Conservation (phyloP, 2,797 vertebrate species). For the Oryzias sinensis region DNA sequence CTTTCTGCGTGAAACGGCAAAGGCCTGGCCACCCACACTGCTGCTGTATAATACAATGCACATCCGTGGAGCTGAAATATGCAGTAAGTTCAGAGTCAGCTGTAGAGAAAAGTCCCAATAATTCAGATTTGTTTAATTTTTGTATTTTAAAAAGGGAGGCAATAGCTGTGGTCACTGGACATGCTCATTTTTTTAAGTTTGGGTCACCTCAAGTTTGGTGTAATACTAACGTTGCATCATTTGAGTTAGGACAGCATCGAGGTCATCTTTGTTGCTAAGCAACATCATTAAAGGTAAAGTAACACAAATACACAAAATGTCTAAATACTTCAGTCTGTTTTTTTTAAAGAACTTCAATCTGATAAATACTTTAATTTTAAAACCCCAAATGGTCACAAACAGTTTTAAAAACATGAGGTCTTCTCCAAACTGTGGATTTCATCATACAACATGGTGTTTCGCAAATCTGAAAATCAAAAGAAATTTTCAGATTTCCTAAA, state of each 20-base stretch:
- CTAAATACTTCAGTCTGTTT: too few species aligned
- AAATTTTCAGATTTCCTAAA: too few species aligned
- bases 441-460: too few species aligned
- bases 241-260: neutral
- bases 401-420: too few species aligned
- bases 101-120: neutral
- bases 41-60: slow-evolving; percentile 23
- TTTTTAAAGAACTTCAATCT: too few species aligned
- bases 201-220: too few species aligned
- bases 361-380: too few species aligned
- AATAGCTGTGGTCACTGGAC: too few species aligned
- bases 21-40: slow-evolving; percentile 34
- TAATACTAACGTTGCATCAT: neutral
- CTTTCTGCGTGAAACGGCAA: slow-evolving; percentile 36
- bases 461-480: too few species aligned
- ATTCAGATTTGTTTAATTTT: neutral
- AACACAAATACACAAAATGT: neutral
- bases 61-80: slow-evolving; percentile 12
- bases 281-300: slow-evolving; percentile 1
- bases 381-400: too few species aligned
- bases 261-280: slow-evolving; percentile 8
- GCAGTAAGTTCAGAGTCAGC: slow-evolving; percentile 6
- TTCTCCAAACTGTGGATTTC: too few species aligned
- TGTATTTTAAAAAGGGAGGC: neutral
- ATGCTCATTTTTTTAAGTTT: too few species aligned